Evolutionary conservation across 2,797 vertebrate genomes (phyloP), one percentile per base, ranked within the genome.

Genomic region (Pterois miles): DNA sequence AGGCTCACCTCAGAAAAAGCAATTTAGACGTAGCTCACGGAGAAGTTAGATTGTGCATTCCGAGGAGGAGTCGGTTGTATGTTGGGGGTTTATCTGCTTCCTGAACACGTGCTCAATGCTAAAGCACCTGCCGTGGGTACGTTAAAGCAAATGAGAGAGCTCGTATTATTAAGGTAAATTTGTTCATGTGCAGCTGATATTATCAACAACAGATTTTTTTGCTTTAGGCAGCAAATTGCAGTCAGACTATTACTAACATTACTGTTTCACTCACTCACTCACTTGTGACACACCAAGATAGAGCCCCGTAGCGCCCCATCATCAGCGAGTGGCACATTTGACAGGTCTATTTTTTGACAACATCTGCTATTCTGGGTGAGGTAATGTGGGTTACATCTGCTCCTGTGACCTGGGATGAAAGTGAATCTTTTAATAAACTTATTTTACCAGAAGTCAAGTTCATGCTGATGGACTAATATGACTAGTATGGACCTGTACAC

Each of bases 351-450:
- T 93, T 92, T 83, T 89, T 83, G 82, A 89, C 83, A 82, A 81
- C 74, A 81, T 83, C 29, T 64, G 83, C 91, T 89, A 93, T 93
- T 93, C 85, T 87, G 80, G 80, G 88, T 50, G 34, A 78, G 59
- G 73, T 84, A 90, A 94, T 92, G 80, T 94, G 85, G 93, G 94
- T 91, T 93, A 92, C 91, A 92, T 83, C 85, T 91, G 85, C 82
- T 88, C 66, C 79, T 81, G 83, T 80, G 86, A 89, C 88, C 77
- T 84, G 83, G 84, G 80, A 59, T 76, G 25, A 62, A 66, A 65
- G 63, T 36, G 56, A 46, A 54, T 80, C 50, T 81, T 46, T 60
- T 74, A 66, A 78, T 71, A 63, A 69, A 43, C 53, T 20, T 18
- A 12, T 69, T 63, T 77, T 9, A 76, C 11, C 59, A 68, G 34